phyloP scores from a whole-genome alignment of 1,140 invertebrate species.

The Drosophila triauraria region DNA sequence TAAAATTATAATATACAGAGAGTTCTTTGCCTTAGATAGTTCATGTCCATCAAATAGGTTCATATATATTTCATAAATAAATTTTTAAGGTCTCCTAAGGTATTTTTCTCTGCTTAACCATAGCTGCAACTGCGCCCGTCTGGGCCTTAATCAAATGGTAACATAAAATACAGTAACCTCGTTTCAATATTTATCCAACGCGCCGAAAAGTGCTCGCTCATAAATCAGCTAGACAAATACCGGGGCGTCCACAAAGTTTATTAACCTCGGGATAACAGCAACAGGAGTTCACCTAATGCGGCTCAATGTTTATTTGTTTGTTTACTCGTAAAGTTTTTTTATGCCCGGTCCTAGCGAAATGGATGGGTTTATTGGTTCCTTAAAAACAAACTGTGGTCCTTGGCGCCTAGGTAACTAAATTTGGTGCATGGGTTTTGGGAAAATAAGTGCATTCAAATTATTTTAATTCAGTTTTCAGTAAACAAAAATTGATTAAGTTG shows the following conservation, averaged over 20 bases:
- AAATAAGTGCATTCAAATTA: not conserved
- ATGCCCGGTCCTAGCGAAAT: conserved; percentile 4
- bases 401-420: not conserved
- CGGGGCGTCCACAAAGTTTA: conserved; percentile 60
- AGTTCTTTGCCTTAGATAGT: not conserved
- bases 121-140: conserved; percentile 22
- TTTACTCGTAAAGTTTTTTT: conserved; percentile 61
- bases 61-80: not conserved
- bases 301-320: conserved; percentile 63
- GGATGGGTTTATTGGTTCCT: conserved; percentile 8
- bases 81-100: not conserved
- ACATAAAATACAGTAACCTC: conserved; percentile 63
- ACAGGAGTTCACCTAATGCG: conserved; percentile 43
- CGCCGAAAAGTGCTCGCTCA: conserved; percentile 55
- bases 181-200: conserved; percentile 66
- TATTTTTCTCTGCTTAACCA: not conserved
- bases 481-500: not conserved
- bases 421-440: no score
- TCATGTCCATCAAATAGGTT: not conserved
- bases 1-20: conserved; percentile 8
- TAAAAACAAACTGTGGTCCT: not conserved
- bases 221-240: conserved; percentile 78
- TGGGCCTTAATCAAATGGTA: conserved; percentile 63
- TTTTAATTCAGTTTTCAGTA: not conserved
- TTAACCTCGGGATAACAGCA: conserved; percentile 52